Percentiles rank a stretch among this genome's conserved stretches.
Evolutionary conservation across 2,888 invertebrate species (phyloP).

Genomic region (Drosophila melanosoma): DNA sequence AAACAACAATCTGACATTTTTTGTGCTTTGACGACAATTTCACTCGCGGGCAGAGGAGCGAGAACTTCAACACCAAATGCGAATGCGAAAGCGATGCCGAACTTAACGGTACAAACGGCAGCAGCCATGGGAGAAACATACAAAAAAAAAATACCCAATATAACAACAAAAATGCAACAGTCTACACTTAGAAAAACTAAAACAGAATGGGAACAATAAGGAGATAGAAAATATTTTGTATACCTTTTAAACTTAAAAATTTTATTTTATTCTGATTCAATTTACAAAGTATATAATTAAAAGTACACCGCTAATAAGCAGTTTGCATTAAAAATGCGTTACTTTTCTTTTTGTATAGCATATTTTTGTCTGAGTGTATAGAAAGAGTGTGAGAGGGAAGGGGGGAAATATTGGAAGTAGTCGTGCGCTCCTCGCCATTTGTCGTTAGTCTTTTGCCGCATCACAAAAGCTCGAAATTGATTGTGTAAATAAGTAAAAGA

Average conservation of each 20-base stretch:
- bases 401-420: constrained; percentile 6
- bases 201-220: not conserved
- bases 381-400: not conserved
- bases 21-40: constrained; percentile 77
- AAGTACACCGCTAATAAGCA: not conserved
- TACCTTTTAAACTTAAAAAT: too few species aligned
- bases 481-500: constrained; percentile 80
- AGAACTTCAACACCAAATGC: constrained; percentile 57
- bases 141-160: constrained; percentile 11
- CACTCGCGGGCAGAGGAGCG: constrained; percentile 65
- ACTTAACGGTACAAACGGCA: constrained; percentile 66
- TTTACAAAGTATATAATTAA: not conserved
- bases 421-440: constrained; percentile 35
- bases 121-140: constrained; percentile 25
- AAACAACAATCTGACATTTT: constrained; percentile 76
- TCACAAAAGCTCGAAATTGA: constrained; percentile 77
- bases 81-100: constrained; percentile 47
- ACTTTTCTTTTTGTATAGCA: not conserved
- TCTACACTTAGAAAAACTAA: not conserved
- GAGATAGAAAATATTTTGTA: not conserved
- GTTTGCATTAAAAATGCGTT: not conserved
- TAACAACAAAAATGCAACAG: constrained; percentile 20
- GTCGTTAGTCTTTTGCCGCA: constrained; percentile 62
- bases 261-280: not conserved
- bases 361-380: constrained; percentile 2